phyloP scores from a whole-genome alignment of 1,140 invertebrate species.

The Lepidostoma basale region DNA sequence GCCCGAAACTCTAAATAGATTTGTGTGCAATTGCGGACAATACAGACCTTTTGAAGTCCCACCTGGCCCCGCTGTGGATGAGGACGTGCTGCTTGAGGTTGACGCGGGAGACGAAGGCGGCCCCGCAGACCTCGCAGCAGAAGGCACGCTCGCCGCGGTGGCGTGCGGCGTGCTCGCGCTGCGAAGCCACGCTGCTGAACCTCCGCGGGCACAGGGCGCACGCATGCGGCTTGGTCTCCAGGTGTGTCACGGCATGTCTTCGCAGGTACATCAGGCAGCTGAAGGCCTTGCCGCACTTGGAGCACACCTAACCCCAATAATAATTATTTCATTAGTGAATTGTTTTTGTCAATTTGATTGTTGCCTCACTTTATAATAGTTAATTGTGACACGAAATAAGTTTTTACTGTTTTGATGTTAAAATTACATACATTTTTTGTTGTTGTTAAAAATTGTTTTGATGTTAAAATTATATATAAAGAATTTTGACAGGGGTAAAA shows the following conservation, averaged over 20 bases:
- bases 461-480: too few relatives aligned
- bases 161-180: slow-evolving; percentile 37
- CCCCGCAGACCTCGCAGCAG: slow-evolving; percentile 40
- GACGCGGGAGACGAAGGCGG: slow-evolving; percentile 37
- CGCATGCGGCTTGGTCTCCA: slow-evolving; percentile 50
- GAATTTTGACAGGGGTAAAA: too few relatives aligned
- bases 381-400: too few relatives aligned
- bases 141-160: slow-evolving; percentile 37
- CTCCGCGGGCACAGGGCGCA: slow-evolving; percentile 31
- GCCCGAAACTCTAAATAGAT: too few relatives aligned
- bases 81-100: slow-evolving; percentile 44
- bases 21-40: too few relatives aligned
- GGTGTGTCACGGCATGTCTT: slow-evolving; percentile 46
- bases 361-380: too few relatives aligned
- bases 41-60: slow-evolving; percentile 44
- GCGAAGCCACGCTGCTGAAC: slow-evolving; percentile 34
- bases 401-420: too few relatives aligned
- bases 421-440: too few relatives aligned
- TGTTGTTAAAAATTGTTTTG: background rate
- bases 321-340: background rate
- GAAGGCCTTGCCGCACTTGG: slow-evolving; percentile 44
- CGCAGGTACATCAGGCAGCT: slow-evolving; percentile 44
- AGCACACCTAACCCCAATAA: slow-evolving; percentile 44
- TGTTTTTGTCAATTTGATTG: too few relatives aligned
- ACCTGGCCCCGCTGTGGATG: slow-evolving; percentile 36